These are phyloP conservation scores for Cheilosia soror DNA, from an alignment of 2,888 invertebrate genomes.

Conservation along the genomic window DNA sequence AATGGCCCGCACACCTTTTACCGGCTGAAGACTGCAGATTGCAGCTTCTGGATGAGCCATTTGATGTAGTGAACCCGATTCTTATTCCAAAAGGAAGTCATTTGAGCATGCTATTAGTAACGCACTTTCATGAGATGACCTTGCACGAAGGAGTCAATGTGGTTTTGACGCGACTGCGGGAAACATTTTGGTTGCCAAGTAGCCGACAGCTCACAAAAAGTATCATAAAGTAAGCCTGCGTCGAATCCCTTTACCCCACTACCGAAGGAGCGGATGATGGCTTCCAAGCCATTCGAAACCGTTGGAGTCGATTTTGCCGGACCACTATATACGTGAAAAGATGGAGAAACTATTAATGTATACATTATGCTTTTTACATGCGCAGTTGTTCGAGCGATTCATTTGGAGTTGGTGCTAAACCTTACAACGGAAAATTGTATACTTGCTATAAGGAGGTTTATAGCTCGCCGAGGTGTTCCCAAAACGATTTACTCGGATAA, in stretches of 20 bases:
- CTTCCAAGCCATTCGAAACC: constrained; percentile 33
- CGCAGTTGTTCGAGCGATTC: constrained; percentile 48
- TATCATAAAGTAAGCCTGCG: constrained; percentile 23
- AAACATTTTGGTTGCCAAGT: constrained; percentile 46
- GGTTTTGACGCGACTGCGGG: constrained; percentile 24
- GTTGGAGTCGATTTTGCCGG: constrained; percentile 48
- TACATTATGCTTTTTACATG: constrained; percentile 52
- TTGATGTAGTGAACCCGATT: constrained; percentile 18
- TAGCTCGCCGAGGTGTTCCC: constrained; percentile 38
- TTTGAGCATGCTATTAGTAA: constrained; percentile 20
- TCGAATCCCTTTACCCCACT: constrained; percentile 45
- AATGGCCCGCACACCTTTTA: no score
- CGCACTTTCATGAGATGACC: constrained; percentile 20
- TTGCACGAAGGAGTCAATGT: constrained; percentile 49
- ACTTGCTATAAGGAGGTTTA: constrained; percentile 39
- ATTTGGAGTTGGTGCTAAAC: constrained; percentile 41
- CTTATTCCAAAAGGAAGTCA: constrained; percentile 26
- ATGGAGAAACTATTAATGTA: constrained; percentile 15
- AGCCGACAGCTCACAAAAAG: constrained; percentile 40
- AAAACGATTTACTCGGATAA: constrained; percentile 37
- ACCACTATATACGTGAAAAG: no score
- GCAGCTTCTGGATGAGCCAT: constrained; percentile 1
- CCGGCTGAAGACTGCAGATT: no score
- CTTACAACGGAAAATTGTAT: constrained; percentile 41
- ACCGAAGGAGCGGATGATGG: constrained; percentile 25